Evolutionary conservation across 2,888 invertebrate species (phyloP), one percentile per base, ranked within the genome.

Genomic region (Meganola albula): DNA sequence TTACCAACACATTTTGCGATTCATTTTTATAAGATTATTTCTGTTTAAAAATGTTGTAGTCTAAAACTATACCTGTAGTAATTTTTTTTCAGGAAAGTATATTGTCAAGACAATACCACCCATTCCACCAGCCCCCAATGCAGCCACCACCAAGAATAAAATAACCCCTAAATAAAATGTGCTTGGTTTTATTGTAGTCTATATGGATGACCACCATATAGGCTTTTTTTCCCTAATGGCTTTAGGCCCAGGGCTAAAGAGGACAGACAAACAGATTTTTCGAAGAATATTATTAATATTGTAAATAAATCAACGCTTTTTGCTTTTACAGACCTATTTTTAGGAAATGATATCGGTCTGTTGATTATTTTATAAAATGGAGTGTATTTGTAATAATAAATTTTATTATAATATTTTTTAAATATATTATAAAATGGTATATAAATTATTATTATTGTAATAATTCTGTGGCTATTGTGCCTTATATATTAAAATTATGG

Each of bases 81-180:
- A 10, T 40, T 10, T 24, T 40, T 32, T 74, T 73, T 5, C 70
- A 85, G 85, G 79, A 80, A 44, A 75, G 63, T 31, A 57, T 85
- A 40, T 59, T 74, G 32, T 68, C 82, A 2, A 59, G 79, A 22
- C 82, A 78, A 55, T 75, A 79, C 36, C 85, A 85, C 30, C 83
- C 84, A 3, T 82, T 80, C 65, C 85, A 85, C 40, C 82, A 83
- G 40, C 85, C 85, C 2, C 71, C 74, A 1, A 68, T 75, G 70
- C 82, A 79, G 48, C 71, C 72, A 31, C 73, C 74, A 10, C 59
- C 69, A 24, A 62, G 74, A 45, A 72, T 62, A 48, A 78, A 73
- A 74, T 78, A 78, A 51, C 28, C 18, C 24, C 30, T 35, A 37
- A 34, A 42, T 27, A 29, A 36, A 37, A 27, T 18, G 22, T 32